Percentiles rank a stretch among this genome's conserved stretches.
Conservation (phyloP, 2,113 vertebrate genomes). For the Sitta europaea region DNA sequence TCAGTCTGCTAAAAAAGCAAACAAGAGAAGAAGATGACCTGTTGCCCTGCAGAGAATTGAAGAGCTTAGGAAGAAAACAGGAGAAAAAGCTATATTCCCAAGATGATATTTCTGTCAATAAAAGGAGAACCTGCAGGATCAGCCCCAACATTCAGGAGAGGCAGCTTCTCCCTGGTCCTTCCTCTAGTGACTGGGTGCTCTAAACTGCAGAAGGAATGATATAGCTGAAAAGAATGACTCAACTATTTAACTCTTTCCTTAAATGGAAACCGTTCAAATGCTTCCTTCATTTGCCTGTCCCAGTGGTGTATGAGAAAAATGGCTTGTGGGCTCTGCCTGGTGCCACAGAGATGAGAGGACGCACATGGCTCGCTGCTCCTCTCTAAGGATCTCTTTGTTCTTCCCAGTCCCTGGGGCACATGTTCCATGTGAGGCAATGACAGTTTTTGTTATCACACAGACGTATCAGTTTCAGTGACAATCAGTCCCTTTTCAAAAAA, state of each 20-base stretch:
- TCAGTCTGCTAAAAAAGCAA: not conserved
- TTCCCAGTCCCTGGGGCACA: constrained; percentile 60
- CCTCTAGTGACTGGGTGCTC: not conserved
- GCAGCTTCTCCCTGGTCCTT: not conserved
- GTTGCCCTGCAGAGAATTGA: not conserved
- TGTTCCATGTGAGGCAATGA: constrained; percentile 70
- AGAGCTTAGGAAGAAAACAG: not conserved
- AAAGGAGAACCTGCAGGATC: not conserved
- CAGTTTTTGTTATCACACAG: constrained; percentile 76
- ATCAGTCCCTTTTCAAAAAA: constrained; percentile 64
- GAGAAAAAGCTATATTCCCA: not conserved
- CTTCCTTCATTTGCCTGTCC: constrained; percentile 62
- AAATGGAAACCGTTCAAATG: constrained; percentile 56
- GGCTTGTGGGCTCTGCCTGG: constrained; percentile 73
- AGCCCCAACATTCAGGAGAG: not conserved
- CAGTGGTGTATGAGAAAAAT: constrained; percentile 70
- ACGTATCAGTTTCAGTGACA: constrained; percentile 74
- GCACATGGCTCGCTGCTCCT: constrained; percentile 41
- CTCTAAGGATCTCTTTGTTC: constrained; percentile 78
- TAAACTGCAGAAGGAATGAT: not conserved
- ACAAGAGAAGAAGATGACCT: not conserved
- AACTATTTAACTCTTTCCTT: constrained; percentile 58
- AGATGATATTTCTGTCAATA: not conserved
- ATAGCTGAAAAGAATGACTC: constrained; percentile 46
- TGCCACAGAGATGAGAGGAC: constrained; percentile 71